A percentile compares a stretch with the other conserved stretches of the same genome.
Conservation (phyloP, 2,888 invertebrate genomes). For the Netelia virgata region DNA sequence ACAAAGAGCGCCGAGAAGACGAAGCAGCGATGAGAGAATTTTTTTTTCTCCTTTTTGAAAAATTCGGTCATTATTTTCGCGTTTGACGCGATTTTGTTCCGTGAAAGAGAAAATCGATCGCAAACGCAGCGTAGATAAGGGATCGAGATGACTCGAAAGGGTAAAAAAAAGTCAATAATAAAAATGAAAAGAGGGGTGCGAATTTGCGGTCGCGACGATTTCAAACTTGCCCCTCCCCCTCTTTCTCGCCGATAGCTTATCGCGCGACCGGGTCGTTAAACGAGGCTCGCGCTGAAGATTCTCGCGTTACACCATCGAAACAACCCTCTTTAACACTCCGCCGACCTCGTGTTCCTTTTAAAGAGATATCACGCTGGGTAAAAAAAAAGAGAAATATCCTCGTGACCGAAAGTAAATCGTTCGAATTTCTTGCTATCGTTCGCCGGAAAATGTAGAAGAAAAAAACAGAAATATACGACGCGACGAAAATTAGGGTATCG, state of each 20-base stretch:
- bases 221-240: background rate
- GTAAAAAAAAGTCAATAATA: background rate
- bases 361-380: no score
- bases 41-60: background rate
- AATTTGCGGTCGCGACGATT: conserved; percentile 9
- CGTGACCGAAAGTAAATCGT: background rate
- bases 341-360: background rate
- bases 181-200: conserved; percentile 20
- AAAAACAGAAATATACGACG: no score
- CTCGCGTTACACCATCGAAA: conserved; percentile 24
- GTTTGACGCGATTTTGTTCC: conserved; percentile 31
- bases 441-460: no score
- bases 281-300: conserved; percentile 42
- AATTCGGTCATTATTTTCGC: background rate
- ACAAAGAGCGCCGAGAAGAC: background rate
- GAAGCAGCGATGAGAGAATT: conserved; percentile 4
- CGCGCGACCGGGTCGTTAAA: conserved; percentile 35
- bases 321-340: conserved; percentile 27
- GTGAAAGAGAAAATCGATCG: conserved; percentile 26
- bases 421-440: conserved; percentile 6
- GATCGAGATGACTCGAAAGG: conserved; percentile 8
- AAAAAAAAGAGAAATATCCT: no score
- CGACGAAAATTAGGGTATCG: no score
- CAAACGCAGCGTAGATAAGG: conserved; percentile 5
- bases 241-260: conserved; percentile 31